Evolutionary conservation across 1,140 invertebrate genomes (phyloP).

Genomic region (Hylaeus anthracinus): DNA sequence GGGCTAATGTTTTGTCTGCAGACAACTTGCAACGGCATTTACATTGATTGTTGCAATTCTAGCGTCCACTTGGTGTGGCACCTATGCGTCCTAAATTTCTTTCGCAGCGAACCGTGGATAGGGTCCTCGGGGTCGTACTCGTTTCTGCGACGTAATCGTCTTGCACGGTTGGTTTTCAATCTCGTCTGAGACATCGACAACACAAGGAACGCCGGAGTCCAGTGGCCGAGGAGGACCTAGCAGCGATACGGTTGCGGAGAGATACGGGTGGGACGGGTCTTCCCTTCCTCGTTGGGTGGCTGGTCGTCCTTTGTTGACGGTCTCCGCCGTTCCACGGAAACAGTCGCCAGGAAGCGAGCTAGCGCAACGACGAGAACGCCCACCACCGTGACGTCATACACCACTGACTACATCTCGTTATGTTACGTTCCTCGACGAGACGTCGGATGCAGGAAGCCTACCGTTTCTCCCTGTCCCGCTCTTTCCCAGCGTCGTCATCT

Average conservation of each 20-base stretch:
- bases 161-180: slow-evolving; percentile 33
- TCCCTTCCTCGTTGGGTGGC: slow-evolving; percentile 69
- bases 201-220: slow-evolving; percentile 7
- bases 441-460: slow-evolving; percentile 78
- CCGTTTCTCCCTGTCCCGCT: slow-evolving; percentile 66
- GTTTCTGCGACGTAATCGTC: slow-evolving; percentile 24
- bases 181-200: slow-evolving; percentile 19
- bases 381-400: slow-evolving; percentile 79
- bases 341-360: slow-evolving; percentile 78
- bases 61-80: neutral
- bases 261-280: slow-evolving; percentile 65
- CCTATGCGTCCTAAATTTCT: slow-evolving; percentile 3
- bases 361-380: slow-evolving; percentile 75
- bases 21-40: too few relatives aligned
- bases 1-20: too few relatives aligned
- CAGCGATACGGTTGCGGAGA: slow-evolving; percentile 56
- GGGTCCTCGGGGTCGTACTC: neutral
- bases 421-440: slow-evolving; percentile 75
- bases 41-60: too few relatives aligned
- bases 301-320: slow-evolving; percentile 76
- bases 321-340: slow-evolving; percentile 75
- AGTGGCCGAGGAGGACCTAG: slow-evolving; percentile 37
- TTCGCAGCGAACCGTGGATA: neutral
- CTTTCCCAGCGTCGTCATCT: slow-evolving; percentile 50
- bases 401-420: slow-evolving; percentile 80